Base-by-base conservation (phyloP, 2,113 vertebrate genomes). In the Gallinago paraguaiae region DNA sequence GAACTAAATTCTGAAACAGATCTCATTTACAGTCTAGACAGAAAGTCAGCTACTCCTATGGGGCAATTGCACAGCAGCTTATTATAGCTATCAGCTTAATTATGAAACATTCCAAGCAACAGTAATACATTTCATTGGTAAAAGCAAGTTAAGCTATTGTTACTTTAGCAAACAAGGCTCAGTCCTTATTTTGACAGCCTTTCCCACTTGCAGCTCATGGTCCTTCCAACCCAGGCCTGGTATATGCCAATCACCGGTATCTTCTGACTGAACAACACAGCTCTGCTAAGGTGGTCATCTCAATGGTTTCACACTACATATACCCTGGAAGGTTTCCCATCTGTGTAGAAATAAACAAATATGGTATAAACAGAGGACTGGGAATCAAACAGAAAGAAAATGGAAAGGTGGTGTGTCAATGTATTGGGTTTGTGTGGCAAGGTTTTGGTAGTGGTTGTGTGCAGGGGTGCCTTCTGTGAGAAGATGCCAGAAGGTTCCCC, bases 61-160 rank as follows among this genome's bases (percentile, higher is more conserved):
- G 79, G 46, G 91, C 89, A 90, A 96, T 46, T 89, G 75, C 93
- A 85, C 24, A 54, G 53, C 87, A 95, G 87, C 70, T 95, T 92
- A 92, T 82, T 93, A 91, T 17, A 82, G 78, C 91, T 91, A 94
- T 94, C 84, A 91, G 61, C 67, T 95, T 95, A 96, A 95, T 96
- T 92, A 96, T 0, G 0, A 88, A 94, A 80, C 67, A 77, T 63
- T 69, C 31, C 91, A 86, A 94, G 67, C 54, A 94, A 56, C 41
- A 90, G 75, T 57, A 91, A 91, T 12, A 85, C n/a, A 82, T 72
- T 56, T 75, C 67, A 89, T 17, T 67, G 84, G 63, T 76, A 92
- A 78, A 85, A 93, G 82, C 78, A 92, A 94, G 92, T 91, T 56
- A 79, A 92, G 41, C 45, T 77, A 37, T 64, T 72, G 51, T 70